Conservation (phyloP, 2,888 invertebrate genomes). For the Eupithecia insigniata region DNA sequence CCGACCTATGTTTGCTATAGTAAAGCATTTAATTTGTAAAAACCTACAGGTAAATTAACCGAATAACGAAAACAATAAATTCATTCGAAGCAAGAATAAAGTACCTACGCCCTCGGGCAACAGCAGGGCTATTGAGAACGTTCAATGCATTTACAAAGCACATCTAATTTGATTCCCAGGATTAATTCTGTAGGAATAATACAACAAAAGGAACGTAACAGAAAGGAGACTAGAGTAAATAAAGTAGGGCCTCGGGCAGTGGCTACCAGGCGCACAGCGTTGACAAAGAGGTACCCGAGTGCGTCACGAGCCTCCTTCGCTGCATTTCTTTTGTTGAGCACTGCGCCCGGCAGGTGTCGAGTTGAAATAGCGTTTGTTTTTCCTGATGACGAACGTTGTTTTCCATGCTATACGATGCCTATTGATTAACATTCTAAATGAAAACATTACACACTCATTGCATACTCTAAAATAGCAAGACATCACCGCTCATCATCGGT, state of each 20-base stretch:
- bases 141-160: neutral
- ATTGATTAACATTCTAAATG: neutral
- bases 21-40: neutral
- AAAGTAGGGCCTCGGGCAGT: slow-evolving; percentile 47
- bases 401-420: neutral
- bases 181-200: slow-evolving; percentile 1
- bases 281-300: slow-evolving; percentile 63
- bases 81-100: neutral
- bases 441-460: too few species aligned
- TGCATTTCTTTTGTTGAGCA: slow-evolving; percentile 49
- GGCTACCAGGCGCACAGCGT: slow-evolving; percentile 63
- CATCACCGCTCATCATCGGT: neutral
- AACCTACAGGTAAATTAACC: neutral
- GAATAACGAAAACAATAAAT: neutral
- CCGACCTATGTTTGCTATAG: too few species aligned
- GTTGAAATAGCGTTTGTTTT: neutral
- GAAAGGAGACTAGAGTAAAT: slow-evolving; percentile 28
- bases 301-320: slow-evolving; percentile 60
- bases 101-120: neutral
- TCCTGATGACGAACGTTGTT: neutral
- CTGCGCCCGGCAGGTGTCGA: slow-evolving; percentile 28
- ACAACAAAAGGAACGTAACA: slow-evolving; percentile 6
- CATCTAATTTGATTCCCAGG: neutral
- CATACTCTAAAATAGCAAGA: neutral
- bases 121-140: neutral